phyloP scores from a whole-genome alignment of 53 echinoderm and acorn worm genomes.

The Holothuria leucospilota region DNA sequence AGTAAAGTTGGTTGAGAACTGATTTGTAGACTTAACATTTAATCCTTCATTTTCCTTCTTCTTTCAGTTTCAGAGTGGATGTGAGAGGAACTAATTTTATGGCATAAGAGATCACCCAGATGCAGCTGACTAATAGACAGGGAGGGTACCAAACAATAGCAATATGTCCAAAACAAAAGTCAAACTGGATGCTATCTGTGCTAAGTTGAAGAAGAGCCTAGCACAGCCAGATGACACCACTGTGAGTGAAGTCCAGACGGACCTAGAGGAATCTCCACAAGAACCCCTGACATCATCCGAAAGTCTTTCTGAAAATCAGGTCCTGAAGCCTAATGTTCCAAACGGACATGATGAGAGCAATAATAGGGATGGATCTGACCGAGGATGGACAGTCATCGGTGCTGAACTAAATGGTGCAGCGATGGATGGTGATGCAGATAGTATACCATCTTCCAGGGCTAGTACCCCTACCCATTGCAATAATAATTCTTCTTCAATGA shows the following conservation, averaged over 20 bases:
- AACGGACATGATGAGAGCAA: not conserved
- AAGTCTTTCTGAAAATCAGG: constrained; percentile 33
- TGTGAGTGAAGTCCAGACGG: not conserved
- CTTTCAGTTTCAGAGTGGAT: constrained; percentile 1
- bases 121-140: constrained; percentile 6
- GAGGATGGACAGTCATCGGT: constrained; percentile 8
- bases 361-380: not conserved
- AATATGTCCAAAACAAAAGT: constrained; percentile 82
- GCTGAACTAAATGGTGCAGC: constrained; percentile 30
- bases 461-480: constrained; percentile 54
- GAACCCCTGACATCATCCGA: not conserved
- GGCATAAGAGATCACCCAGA: not conserved
- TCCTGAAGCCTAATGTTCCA: too few relatives aligned
- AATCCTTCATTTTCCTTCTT: not conserved
- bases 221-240: constrained; percentile 44
- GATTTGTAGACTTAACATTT: not conserved
- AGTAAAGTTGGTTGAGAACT: too few relatives aligned
- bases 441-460: constrained; percentile 48
- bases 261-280: not conserved
- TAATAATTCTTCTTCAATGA: constrained; percentile 53
- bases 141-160: not conserved
- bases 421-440: constrained; percentile 25
- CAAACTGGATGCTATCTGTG: constrained; percentile 97
- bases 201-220: constrained; percentile 86
- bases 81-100: not conserved